Conservation (phyloP, 2,888 invertebrate species). For the Ornithoptera alexandrae region DNA sequence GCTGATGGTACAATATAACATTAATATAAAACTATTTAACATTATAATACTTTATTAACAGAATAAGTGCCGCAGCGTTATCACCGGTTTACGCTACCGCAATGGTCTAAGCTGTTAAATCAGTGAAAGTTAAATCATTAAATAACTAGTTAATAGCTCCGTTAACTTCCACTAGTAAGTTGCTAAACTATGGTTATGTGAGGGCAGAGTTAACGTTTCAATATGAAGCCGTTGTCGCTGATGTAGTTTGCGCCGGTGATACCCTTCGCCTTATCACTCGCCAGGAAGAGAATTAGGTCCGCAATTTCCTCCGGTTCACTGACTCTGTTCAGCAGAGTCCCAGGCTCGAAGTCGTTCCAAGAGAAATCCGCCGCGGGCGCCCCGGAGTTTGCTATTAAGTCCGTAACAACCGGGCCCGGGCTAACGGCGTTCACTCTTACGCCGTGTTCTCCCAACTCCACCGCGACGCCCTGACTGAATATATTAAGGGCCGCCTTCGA, state of each 20-base stretch:
- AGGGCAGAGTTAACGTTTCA: constrained; percentile 3
- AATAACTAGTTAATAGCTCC: too few species aligned
- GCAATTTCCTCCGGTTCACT: constrained; percentile 37
- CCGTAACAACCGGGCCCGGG: constrained; percentile 83
- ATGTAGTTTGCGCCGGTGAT: constrained; percentile 39
- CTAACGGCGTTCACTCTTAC: constrained; percentile 85
- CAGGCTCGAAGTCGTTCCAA: constrained; percentile 10
- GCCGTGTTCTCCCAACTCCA: constrained; percentile 79
- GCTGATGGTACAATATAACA: too few species aligned
- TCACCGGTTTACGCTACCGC: too few species aligned
- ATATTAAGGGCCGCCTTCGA: constrained; percentile 88
- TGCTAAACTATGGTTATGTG: too few species aligned
- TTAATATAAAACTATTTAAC: too few species aligned
- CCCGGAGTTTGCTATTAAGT: constrained; percentile 58
- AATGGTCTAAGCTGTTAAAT: too few species aligned
- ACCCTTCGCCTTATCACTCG: constrained; percentile 39
- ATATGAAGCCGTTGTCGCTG: constrained; percentile 35
- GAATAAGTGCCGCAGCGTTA: too few species aligned
- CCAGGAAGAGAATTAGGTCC: constrained; percentile 40
- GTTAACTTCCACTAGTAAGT: too few species aligned
- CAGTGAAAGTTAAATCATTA: too few species aligned
- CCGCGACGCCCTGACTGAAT: constrained; percentile 84
- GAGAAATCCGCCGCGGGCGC: constrained; percentile 1
- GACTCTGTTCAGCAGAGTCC: constrained; percentile 22
- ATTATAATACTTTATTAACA: too few species aligned